Percentiles rank a stretch among this genome's conserved stretches.
Conservation (phyloP, 2,888 invertebrate genomes). For the Limenitis camilla region DNA sequence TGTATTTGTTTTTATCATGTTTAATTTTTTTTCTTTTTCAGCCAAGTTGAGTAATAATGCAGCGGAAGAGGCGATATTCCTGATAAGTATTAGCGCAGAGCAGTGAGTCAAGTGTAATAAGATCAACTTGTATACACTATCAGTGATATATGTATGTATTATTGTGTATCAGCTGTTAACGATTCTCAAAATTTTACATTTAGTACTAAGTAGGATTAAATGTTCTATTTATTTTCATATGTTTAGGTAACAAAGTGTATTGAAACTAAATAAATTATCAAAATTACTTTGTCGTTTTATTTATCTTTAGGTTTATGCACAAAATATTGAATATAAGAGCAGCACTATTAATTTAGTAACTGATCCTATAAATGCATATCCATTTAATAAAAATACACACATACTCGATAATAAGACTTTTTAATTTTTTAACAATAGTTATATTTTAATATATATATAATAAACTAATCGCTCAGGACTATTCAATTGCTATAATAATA, state of each 20-base stretch:
- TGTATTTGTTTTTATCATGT: background rate
- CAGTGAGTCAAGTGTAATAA: slow-evolving; percentile 33
- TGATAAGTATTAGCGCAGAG: slow-evolving; percentile 57
- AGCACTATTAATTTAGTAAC: no score
- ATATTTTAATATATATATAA: no score
- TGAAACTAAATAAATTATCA: slow-evolving; percentile 33
- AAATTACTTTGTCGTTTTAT: slow-evolving; percentile 40
- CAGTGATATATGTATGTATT: slow-evolving; percentile 48
- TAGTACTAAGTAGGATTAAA: slow-evolving; percentile 51
- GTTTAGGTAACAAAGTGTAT: slow-evolving; percentile 6
- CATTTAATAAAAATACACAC: no score
- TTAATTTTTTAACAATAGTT: no score
- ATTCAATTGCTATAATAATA: no score
- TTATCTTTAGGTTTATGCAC: slow-evolving; percentile 28
- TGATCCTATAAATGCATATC: no score
- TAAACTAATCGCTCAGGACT: no score
- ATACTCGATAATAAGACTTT: no score
- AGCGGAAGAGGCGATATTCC: slow-evolving; percentile 33
- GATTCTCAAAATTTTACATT: slow-evolving; percentile 52
- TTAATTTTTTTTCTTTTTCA: slow-evolving; percentile 38
- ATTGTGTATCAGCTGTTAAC: slow-evolving; percentile 37
- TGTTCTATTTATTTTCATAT: slow-evolving; percentile 50
- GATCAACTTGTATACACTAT: slow-evolving; percentile 20
- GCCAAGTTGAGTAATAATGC: slow-evolving; percentile 53
- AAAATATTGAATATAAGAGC: no score